A percentile compares a stretch with the other conserved stretches of the same genome.
phyloP scores from a whole-genome alignment of 2,888 invertebrate species.

The Drosophila helvetica region DNA sequence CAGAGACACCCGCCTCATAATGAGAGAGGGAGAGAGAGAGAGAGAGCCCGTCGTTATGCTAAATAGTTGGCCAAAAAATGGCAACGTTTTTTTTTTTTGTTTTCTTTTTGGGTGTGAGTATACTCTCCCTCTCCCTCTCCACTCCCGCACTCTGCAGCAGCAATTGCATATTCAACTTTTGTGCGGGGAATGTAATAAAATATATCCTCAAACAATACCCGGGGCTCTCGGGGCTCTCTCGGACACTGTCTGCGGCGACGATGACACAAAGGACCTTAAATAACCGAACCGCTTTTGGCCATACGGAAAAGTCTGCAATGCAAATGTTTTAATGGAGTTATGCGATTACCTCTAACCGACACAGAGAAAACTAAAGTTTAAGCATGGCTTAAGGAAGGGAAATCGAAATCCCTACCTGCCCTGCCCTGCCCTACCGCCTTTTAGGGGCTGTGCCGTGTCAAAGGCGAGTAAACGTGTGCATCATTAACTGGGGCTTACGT shows the following conservation, averaged over 20 bases:
- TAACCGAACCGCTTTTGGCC: constrained; percentile 27
- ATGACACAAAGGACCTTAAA: constrained; percentile 45
- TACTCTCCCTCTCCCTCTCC: no score
- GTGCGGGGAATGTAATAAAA: constrained; percentile 50
- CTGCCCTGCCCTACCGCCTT: no score
- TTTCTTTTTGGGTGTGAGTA: neutral
- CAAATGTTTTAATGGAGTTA: constrained; percentile 59
- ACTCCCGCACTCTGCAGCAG: neutral
- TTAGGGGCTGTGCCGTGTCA: constrained; percentile 56
- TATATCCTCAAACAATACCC: constrained; percentile 48
- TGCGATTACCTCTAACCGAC: constrained; percentile 32
- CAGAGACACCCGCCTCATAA: constrained; percentile 6
- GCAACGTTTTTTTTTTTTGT: constrained; percentile 38
- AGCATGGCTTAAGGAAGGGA: constrained; percentile 9
- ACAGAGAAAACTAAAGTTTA: constrained; percentile 14
- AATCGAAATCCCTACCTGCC: constrained; percentile 1
- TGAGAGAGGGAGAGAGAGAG: neutral
- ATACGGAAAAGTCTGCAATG: constrained; percentile 9
- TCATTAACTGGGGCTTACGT: constrained; percentile 71
- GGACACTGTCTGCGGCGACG: constrained; percentile 38
- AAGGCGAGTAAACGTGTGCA: constrained; percentile 68
- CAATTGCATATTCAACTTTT: constrained; percentile 68
- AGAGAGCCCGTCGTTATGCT: constrained; percentile 61
- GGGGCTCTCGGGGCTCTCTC: neutral
- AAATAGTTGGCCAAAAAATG: constrained; percentile 64